Percentiles rank a stretch among this genome's conserved stretches.
phyloP scores from a whole-genome alignment of 2,888 invertebrate species.

The Nemurella pictetii region DNA sequence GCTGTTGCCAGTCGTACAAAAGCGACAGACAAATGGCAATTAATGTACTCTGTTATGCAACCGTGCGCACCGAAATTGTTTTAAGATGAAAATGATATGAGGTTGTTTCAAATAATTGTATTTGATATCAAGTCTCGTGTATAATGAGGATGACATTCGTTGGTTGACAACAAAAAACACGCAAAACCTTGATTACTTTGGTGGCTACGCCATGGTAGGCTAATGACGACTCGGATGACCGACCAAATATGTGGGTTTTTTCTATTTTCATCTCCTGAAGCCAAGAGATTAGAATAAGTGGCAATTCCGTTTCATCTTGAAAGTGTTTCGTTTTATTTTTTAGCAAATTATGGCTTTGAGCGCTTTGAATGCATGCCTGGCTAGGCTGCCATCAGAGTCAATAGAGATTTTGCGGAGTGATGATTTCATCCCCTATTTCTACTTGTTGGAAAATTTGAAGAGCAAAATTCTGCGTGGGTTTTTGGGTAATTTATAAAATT shows the following conservation, averaged over 20 bases:
- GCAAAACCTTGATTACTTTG: background rate
- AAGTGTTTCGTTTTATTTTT: background rate
- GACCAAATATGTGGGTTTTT: background rate
- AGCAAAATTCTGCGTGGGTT: too few species aligned
- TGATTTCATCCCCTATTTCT: too few species aligned
- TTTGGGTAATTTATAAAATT: too few species aligned
- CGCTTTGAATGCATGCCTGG: background rate
- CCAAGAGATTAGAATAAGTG: background rate
- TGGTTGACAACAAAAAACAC: background rate
- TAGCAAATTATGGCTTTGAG: background rate
- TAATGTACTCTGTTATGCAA: too few species aligned
- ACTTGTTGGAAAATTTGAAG: too few species aligned
- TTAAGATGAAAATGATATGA: background rate
- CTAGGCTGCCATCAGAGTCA: too few species aligned
- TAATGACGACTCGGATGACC: background rate
- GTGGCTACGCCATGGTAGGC: background rate
- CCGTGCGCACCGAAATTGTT: too few species aligned
- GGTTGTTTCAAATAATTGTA: background rate
- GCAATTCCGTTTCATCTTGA: background rate
- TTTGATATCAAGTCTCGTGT: background rate
- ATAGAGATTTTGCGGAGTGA: too few species aligned
- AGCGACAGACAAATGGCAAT: background rate
- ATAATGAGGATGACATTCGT: background rate
- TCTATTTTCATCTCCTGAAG: background rate
- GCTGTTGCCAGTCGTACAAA: background rate